These are phyloP conservation scores for Sebastes kiyomatsui DNA, from an alignment of 2,797 vertebrate genomes.

Conservation along the genomic window DNA sequence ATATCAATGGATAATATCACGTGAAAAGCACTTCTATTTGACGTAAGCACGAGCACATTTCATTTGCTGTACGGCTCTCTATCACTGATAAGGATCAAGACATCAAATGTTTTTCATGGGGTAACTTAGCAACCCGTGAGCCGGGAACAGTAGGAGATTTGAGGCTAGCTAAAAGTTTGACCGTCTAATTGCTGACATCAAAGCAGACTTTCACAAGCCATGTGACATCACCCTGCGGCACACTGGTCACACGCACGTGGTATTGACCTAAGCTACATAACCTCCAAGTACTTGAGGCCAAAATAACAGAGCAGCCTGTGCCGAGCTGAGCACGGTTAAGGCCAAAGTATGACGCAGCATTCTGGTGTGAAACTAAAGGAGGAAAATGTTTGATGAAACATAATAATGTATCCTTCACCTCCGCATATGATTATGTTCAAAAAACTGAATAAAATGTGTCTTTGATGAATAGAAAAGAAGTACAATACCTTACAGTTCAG, in stretches of 20 bases:
- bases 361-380: constrained; percentile 3
- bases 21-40: constrained; percentile 21
- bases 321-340: constrained; percentile 21
- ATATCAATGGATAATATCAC: not conserved
- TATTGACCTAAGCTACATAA: constrained; percentile 73
- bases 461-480: not conserved
- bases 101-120: constrained; percentile 56
- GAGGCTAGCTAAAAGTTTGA: constrained; percentile 42
- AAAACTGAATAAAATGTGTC: not conserved
- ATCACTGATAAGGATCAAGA: constrained; percentile 64
- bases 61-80: constrained; percentile 14
- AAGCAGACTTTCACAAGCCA: constrained; percentile 70
- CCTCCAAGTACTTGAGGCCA: constrained; percentile 60
- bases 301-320: constrained; percentile 58
- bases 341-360: constrained; percentile 49
- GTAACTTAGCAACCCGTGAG: constrained; percentile 56
- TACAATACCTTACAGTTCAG: not conserved
- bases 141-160: constrained; percentile 33
- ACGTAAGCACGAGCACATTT: constrained; percentile 11
- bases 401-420: not conserved
- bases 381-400: not conserved
- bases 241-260: constrained; percentile 53
- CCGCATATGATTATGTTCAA: not conserved
- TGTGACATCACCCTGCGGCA: constrained; percentile 70
- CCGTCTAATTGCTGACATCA: constrained; percentile 68